Percentiles rank a stretch among this genome's conserved stretches.
Conservation (phyloP, 2,888 invertebrate genomes). For the Oscheius sp. region DNA sequence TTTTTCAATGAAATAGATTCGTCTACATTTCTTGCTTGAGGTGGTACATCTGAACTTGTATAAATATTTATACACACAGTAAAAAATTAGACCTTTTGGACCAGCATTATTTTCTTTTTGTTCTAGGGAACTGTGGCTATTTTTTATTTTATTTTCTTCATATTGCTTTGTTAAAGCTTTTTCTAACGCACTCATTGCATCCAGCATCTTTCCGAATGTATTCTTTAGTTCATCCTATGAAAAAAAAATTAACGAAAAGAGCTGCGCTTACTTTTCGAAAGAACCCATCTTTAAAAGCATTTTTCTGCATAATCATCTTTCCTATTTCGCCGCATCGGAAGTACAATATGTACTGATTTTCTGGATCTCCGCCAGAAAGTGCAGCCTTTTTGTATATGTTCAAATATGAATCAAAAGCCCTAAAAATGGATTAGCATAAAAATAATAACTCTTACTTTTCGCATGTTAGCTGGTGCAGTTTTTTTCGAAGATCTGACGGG, state of each 20-base stretch:
- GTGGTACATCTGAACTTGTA: neutral
- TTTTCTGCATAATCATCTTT: constrained; percentile 21
- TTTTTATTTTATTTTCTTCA: neutral
- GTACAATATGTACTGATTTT: constrained; percentile 22
- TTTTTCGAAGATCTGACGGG: neutral
- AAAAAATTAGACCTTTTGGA: no score
- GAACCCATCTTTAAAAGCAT: constrained; percentile 11
- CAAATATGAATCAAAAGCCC: neutral
- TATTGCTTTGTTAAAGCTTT: neutral
- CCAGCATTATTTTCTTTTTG: no score
- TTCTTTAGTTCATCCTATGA: neutral
- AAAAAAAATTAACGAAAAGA: neutral
- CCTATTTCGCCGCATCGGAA: constrained; percentile 11
- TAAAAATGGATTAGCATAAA: neutral
- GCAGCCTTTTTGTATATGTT: neutral
- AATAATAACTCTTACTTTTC: constrained; percentile 5
- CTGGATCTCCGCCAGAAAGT: neutral
- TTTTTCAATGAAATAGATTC: no score
- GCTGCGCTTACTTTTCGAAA: neutral
- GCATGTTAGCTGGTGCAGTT: neutral
- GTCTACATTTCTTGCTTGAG: neutral
- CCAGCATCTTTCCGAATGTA: neutral
- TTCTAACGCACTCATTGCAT: neutral
- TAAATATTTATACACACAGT: no score
- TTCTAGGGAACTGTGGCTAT: neutral